phyloP scores from a whole-genome alignment of 2,797 vertebrate genomes.

The Vireo griseus region DNA sequence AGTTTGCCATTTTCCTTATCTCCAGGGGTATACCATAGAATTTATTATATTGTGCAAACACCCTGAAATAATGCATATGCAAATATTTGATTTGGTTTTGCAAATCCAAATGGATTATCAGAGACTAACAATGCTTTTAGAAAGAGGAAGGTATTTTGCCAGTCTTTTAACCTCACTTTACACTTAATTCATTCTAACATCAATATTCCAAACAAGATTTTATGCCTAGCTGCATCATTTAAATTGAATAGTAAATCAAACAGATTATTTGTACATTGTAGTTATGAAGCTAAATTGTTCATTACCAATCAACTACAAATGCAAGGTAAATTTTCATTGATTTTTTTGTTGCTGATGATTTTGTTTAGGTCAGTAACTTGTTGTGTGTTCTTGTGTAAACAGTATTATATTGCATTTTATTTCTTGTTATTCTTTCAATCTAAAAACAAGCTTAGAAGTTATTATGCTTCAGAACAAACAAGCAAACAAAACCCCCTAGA shows the following conservation, averaged over 20 bases:
- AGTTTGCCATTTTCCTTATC: neutral
- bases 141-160: neutral
- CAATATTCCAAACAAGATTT: neutral
- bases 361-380: neutral
- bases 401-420: neutral
- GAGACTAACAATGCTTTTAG: neutral
- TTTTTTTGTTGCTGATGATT: neutral
- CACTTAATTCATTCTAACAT: neutral
- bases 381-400: neutral
- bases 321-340: neutral
- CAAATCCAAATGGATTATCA: neutral
- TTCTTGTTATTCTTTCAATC: neutral
- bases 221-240: neutral
- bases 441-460: neutral
- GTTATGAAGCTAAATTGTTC: neutral
- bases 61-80: neutral
- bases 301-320: neutral
- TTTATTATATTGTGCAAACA: neutral
- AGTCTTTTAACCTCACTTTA: neutral
- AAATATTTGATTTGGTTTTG: neutral
- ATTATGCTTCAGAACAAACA: neutral
- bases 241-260: constrained; percentile 18
- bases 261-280: neutral
- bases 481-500: neutral
- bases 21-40: neutral